A percentile compares a stretch with the other conserved stretches of the same genome.
Conservation (phyloP, 2,113 vertebrate species). For the Hypanus sabinus region DNA sequence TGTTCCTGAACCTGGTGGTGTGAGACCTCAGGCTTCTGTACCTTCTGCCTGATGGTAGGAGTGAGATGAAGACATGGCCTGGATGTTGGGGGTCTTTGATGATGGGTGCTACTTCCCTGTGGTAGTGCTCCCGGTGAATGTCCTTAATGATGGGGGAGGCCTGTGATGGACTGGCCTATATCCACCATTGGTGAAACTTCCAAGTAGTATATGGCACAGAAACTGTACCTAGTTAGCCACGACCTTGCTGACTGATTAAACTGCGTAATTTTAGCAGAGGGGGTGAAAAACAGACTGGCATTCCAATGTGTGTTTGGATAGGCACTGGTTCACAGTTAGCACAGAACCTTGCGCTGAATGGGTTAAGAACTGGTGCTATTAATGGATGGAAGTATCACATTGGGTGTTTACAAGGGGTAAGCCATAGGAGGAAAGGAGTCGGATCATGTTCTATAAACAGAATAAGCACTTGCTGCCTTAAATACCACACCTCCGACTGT, state of each 20-base stretch:
- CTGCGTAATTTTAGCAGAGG: background rate
- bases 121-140: too few species aligned
- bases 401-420: background rate
- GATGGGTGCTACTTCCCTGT: too few species aligned
- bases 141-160: too few species aligned
- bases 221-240: background rate
- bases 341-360: background rate
- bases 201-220: background rate
- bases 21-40: too few species aligned
- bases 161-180: too few species aligned
- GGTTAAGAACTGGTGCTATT: background rate
- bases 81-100: too few species aligned
- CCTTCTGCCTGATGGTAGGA: too few species aligned
- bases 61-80: too few species aligned
- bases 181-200: background rate
- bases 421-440: background rate
- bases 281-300: too few species aligned
- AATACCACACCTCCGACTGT: background rate
- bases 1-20: too few species aligned
- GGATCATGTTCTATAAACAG: slow-evolving; percentile 14
- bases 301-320: background rate
- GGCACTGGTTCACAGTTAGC: background rate
- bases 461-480: background rate
- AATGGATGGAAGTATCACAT: background rate
- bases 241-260: background rate